Percentiles rank a stretch among this genome's conserved stretches.
Evolutionary conservation across 2,113 vertebrate species (phyloP).

Genomic region (Cranoglanis bouderius): DNA sequence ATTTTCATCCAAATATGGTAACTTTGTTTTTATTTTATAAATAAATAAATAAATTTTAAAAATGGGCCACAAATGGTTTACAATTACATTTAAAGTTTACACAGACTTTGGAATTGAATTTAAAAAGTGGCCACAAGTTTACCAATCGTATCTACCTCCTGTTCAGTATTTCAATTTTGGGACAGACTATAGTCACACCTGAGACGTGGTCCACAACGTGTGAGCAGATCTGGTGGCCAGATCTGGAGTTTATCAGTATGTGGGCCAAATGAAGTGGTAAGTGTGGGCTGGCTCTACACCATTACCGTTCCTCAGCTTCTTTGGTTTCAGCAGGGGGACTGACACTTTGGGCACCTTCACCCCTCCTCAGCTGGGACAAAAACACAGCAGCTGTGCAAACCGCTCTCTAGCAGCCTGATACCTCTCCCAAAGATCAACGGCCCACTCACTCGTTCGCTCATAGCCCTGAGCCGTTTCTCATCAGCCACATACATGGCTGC

Average conservation of each 20-base stretch:
- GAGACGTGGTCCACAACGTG: background rate
- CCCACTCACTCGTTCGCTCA: conserved; percentile 30
- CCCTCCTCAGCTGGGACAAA: conserved; percentile 42
- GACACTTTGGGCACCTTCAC: conserved; percentile 27
- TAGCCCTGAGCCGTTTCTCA: conserved; percentile 58
- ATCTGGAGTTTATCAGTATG: background rate
- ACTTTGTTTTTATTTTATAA: too few species aligned
- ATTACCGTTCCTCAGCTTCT: conserved; percentile 21
- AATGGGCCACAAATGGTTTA: background rate
- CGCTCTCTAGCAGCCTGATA: conserved; percentile 52
- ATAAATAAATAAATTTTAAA: too few species aligned
- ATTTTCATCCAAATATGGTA: too few species aligned
- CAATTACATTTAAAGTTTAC: background rate
- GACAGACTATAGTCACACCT: background rate
- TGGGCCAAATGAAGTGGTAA: conserved; percentile 15
- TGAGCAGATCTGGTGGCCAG: background rate
- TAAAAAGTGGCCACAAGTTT: background rate
- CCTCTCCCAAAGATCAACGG: background rate
- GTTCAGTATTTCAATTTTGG: background rate
- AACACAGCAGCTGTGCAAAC: conserved; percentile 66
- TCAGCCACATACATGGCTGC: conserved; percentile 52
- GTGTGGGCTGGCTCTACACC: background rate
- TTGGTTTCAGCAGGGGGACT: conserved; percentile 25
- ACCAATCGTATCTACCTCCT: background rate
- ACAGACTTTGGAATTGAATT: background rate